Evolutionary conservation across 2,113 vertebrate species (phyloP).

Genomic region (Romanogobio albipinnatus): DNA sequence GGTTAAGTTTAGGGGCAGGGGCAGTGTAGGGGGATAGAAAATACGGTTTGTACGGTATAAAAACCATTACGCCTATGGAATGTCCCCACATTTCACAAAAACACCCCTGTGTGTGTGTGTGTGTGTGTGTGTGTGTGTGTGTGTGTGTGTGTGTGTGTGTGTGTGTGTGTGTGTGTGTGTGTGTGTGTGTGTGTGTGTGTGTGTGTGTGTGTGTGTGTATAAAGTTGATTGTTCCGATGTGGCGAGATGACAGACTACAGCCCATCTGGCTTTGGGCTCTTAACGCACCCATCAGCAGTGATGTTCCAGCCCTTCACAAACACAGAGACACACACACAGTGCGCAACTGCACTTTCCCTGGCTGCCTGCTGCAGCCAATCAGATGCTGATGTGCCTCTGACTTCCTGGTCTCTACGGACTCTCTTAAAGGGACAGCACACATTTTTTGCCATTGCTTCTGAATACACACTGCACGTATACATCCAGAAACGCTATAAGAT

Average conservation of each 20-base stretch:
- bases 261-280: constrained; percentile 58
- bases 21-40: too few relatives aligned
- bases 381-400: constrained; percentile 49
- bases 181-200: constrained; percentile 46
- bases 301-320: constrained; percentile 47
- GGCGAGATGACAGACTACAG: constrained; percentile 60
- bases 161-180: constrained; percentile 62
- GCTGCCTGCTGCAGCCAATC: constrained; percentile 68
- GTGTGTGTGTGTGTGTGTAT: constrained; percentile 18
- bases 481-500: neutral
- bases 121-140: constrained; percentile 62
- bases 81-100: too few relatives aligned
- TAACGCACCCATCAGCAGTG: constrained; percentile 55
- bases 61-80: too few relatives aligned
- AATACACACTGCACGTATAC: neutral
- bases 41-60: too few relatives aligned
- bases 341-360: constrained; percentile 57
- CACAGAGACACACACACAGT: constrained; percentile 42
- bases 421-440: constrained; percentile 72
- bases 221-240: constrained; percentile 37
- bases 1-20: too few relatives aligned
- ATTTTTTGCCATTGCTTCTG: constrained; percentile 41
- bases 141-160: constrained; percentile 62
- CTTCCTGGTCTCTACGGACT: constrained; percentile 67
- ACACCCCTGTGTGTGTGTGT: constrained; percentile 62